Evolutionary conservation across 2,113 vertebrate species (phyloP).

Genomic region (Petrocephalus microphthalmus): DNA sequence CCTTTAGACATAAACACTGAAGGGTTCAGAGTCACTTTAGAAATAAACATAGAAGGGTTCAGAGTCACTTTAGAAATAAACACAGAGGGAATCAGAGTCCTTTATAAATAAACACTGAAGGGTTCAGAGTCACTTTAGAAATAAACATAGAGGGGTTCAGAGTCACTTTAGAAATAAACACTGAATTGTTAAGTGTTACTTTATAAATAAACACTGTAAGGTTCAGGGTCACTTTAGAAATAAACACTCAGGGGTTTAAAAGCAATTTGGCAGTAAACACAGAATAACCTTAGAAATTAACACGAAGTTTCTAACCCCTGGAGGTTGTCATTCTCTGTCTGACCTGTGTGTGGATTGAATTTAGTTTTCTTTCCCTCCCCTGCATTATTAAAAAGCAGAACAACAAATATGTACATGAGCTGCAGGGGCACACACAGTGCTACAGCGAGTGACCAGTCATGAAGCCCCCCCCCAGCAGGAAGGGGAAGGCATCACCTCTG

Average conservation of each 20-base stretch:
- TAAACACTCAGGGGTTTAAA: background rate
- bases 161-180: background rate
- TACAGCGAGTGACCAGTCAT: background rate
- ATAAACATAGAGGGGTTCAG: background rate
- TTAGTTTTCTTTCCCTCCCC: background rate
- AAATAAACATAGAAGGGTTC: background rate
- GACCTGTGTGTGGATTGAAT: background rate
- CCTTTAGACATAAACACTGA: too few species aligned
- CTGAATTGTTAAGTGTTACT: background rate
- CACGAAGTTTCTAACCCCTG: background rate
- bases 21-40: background rate
- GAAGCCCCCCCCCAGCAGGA: background rate
- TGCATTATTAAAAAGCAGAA: background rate
- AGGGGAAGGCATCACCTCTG: background rate
- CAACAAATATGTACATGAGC: background rate
- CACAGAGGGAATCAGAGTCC: background rate
- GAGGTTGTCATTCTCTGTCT: background rate
- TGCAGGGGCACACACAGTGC: background rate
- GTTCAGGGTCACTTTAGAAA: background rate
- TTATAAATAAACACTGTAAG: background rate
- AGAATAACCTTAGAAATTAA: background rate
- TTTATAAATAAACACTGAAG: background rate
- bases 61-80: background rate
- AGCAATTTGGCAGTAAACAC: too few species aligned
- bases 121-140: background rate